Percentiles rank a stretch among this genome's conserved stretches.
phyloP scores from a whole-genome alignment of 92 coral and sea anemone genomes.

The Nematostella vectensis region DNA sequence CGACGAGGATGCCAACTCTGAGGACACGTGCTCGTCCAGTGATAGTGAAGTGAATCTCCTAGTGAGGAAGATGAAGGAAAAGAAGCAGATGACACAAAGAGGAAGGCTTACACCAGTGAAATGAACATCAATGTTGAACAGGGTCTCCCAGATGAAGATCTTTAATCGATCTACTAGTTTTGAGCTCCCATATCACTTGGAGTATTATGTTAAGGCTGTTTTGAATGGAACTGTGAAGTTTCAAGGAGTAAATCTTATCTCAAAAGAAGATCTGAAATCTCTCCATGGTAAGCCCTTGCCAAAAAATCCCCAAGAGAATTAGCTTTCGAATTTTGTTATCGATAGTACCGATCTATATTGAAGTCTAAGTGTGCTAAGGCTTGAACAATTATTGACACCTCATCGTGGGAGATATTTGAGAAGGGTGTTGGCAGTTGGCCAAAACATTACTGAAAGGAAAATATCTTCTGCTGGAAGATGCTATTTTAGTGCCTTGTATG shows the following conservation, averaged over 20 bases:
- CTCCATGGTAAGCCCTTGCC: slow-evolving; percentile 11
- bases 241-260: slow-evolving; percentile 12
- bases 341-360: slow-evolving; percentile 14
- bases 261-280: slow-evolving; percentile 8
- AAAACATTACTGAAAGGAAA: slow-evolving; percentile 7
- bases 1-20: no score
- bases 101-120: slow-evolving; percentile 8
- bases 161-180: slow-evolving; percentile 3
- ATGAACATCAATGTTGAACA: slow-evolving; percentile 4
- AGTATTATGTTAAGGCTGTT: slow-evolving; percentile 14
- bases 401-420: slow-evolving; percentile 27
- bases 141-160: slow-evolving; percentile 15
- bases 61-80: slow-evolving; percentile 14
- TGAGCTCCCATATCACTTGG: slow-evolving; percentile 14
- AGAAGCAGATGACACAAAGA: slow-evolving; percentile 13
- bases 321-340: slow-evolving; percentile 20
- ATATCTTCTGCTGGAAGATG: no score
- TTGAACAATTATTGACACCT: slow-evolving; percentile 1
- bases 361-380: slow-evolving; percentile 3
- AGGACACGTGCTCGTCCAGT: no score
- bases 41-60: slow-evolving; percentile 3
- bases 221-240: slow-evolving; percentile 8
- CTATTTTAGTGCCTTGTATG: no score
- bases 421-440: slow-evolving; percentile 12
- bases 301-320: slow-evolving; percentile 12